Conservation (phyloP, 2,888 invertebrate genomes). For the Petrolisthes cinctipes region DNA sequence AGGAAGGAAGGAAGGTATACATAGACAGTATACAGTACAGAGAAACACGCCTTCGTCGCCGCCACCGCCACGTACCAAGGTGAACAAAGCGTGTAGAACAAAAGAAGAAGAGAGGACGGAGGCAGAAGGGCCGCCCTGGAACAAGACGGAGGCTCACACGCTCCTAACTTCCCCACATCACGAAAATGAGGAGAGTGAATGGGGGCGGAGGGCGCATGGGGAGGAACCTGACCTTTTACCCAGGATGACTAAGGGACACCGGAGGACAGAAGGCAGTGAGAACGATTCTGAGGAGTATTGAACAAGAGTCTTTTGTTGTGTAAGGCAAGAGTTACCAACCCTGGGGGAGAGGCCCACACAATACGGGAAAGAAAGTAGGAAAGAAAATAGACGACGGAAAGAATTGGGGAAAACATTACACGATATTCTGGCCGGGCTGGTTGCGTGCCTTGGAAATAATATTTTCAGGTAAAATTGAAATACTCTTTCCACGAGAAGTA, state of each 20-base stretch:
- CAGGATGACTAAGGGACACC: background rate
- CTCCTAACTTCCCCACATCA: constrained; percentile 1
- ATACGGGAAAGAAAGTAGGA: background rate
- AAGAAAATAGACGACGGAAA: background rate
- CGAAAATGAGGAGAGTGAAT: constrained; percentile 13
- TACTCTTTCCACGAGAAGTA: too few relatives aligned
- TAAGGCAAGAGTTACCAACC: background rate
- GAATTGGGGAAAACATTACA: background rate
- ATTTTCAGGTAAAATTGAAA: too few relatives aligned
- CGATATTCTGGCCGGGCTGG: background rate
- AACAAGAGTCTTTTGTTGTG: constrained; percentile 1
- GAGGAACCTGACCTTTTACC: background rate
- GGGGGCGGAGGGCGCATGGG: background rate
- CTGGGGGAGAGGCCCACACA: background rate
- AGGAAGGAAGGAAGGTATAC: too few relatives aligned
- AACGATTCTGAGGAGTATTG: constrained; percentile 4
- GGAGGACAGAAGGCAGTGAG: constrained; percentile 6
- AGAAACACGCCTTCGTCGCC: too few relatives aligned
- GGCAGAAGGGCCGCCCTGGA: background rate
- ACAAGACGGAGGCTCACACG: background rate
- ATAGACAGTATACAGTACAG: too few relatives aligned
- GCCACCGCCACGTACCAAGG: background rate
- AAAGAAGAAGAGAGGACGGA: background rate
- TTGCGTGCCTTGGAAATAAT: too few relatives aligned
- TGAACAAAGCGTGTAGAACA: background rate